Conservation (phyloP, 2,113 vertebrate species). For the Vicugna pacos region DNA sequence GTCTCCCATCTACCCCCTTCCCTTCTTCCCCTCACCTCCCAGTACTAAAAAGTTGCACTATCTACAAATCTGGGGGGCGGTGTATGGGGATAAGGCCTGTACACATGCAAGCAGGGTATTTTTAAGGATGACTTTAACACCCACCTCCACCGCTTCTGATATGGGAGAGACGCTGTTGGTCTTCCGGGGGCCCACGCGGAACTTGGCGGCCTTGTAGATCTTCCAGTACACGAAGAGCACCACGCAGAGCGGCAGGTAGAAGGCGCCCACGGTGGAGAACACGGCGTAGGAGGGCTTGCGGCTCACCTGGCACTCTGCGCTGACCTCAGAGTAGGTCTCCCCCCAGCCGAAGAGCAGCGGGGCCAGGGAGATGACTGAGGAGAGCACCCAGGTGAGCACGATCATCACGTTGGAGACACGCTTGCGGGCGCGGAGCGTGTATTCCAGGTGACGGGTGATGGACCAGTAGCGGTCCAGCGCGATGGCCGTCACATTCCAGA, state of each 20-base stretch:
- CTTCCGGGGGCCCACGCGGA: conserved; percentile 93
- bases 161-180: conserved; percentile 94
- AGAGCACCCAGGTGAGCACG: conserved; percentile 94
- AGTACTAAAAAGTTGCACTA: neutral
- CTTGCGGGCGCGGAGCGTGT: conserved; percentile 93
- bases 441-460: conserved; percentile 96
- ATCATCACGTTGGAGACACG: conserved; percentile 97
- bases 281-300: conserved; percentile 95
- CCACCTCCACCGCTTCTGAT: conserved; percentile 91
- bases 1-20: neutral
- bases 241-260: conserved; percentile 96
- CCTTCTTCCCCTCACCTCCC: neutral
- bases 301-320: conserved; percentile 95
- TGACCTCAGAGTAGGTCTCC: conserved; percentile 93
- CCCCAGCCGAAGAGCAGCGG: conserved; percentile 97
- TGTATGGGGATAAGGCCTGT: neutral
- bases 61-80: too few species aligned
- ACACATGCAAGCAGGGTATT: neutral
- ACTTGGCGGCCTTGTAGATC: conserved; percentile 97
- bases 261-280: conserved; percentile 97
- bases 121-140: conserved; percentile 16
- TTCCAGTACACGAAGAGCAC: conserved; percentile 99
- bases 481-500: conserved; percentile 98
- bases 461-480: conserved; percentile 99
- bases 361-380: conserved; percentile 94